Evolutionary conservation across 2,888 invertebrate genomes (phyloP).

Genomic region (Epinotia ramella): DNA sequence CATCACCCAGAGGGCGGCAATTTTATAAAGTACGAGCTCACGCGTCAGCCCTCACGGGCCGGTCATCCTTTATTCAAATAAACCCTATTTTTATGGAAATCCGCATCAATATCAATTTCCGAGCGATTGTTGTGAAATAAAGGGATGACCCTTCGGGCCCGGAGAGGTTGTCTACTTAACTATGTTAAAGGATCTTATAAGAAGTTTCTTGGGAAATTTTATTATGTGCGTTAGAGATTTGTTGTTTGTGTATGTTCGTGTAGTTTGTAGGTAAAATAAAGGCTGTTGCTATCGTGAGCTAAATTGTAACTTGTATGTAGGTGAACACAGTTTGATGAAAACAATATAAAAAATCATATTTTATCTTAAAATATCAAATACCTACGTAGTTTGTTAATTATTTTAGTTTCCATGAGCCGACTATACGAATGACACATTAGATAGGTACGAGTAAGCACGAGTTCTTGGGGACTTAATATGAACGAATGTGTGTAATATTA

Average conservation of each 20-base stretch:
- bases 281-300: background rate
- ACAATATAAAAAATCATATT: background rate
- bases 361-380: no score
- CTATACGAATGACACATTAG: background rate
- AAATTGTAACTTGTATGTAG: background rate
- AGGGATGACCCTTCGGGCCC: slow-evolving; percentile 83
- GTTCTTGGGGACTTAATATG: background rate
- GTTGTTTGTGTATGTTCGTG: slow-evolving; percentile 5
- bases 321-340: background rate
- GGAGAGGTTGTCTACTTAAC: slow-evolving; percentile 76
- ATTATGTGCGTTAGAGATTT: slow-evolving; percentile 42
- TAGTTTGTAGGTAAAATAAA: background rate
- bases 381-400: no score
- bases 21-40: slow-evolving; percentile 77
- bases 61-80: slow-evolving; percentile 85
- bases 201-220: slow-evolving; percentile 57
- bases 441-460: no score
- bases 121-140: slow-evolving; percentile 84
- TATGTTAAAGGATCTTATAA: slow-evolving; percentile 78
- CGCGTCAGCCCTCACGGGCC: slow-evolving; percentile 73
- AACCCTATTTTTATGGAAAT: slow-evolving; percentile 86
- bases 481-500: background rate
- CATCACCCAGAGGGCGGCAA: slow-evolving; percentile 67
- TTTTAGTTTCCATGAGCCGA: background rate
- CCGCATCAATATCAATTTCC: slow-evolving; percentile 86